phyloP scores from a whole-genome alignment of 1,140 invertebrate genomes.

The Platorchestia sp. region DNA sequence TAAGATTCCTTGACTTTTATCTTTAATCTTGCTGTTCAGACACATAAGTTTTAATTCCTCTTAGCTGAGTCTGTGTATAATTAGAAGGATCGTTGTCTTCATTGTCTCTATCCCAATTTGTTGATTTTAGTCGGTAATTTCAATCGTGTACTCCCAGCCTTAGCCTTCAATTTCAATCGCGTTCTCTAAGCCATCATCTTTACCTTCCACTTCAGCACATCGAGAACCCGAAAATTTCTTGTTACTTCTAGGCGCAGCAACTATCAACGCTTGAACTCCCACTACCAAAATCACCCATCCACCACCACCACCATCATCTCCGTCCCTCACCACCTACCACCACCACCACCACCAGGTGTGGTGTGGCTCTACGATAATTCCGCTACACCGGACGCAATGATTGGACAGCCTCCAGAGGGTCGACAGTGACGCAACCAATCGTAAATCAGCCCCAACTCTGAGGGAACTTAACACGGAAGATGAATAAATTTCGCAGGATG shows the following conservation, averaged over 20 bases:
- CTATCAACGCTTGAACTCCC: background rate
- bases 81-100: no score
- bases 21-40: no score
- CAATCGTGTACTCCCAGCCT: no score
- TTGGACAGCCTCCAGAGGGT: background rate
- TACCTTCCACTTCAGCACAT: background rate
- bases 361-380: conserved; percentile 18
- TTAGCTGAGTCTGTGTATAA: no score
- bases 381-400: conserved; percentile 43
- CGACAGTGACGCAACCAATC: background rate
- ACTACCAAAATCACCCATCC: background rate
- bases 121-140: no score
- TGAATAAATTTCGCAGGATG: background rate
- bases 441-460: conserved; percentile 24
- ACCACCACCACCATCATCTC: background rate
- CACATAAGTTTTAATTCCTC: no score
- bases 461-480: background rate
- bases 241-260: background rate
- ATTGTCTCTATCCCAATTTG: no score
- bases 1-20: no score
- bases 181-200: no score
- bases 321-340: background rate
- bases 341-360: conserved; percentile 14
- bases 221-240: background rate
- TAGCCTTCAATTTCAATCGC: no score